Base-by-base conservation (phyloP, 2,113 vertebrate genomes). In the Hyperopisus bebe region DNA sequence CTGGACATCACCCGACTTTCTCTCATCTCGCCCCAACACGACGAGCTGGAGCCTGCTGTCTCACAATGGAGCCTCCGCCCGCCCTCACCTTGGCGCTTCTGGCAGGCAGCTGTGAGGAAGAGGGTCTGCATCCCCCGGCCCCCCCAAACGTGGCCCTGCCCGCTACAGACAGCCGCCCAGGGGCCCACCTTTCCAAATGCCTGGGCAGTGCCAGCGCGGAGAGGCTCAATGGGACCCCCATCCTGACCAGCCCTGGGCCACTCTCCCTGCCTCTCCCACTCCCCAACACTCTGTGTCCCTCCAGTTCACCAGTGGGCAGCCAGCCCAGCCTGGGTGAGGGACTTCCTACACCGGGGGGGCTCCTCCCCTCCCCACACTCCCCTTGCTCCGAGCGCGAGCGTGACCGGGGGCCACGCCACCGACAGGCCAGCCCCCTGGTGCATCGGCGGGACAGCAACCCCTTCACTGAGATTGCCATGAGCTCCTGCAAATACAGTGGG, bases 381-480 rank as follows among this genome's bases (percentile, higher is more conserved):
- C 96, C 97, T 0, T 96, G 97, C 27, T 94, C 96, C 89, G 95
- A 97, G 82, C 92, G 96, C 62, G 95, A 96, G 44, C 88, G 91
- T 27, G 94, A 95, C 44, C 90, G 96, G 90, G 95, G 94, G 0
- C 95, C 95, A 93, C 97, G 97, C 90, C 98, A 98, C 94, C 94
- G 98, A 90, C 98, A 99, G 93, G 96, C 98, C 89, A 99, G 98
- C 92, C 98, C 98, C 0, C 89, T 98, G 93, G 97, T 98, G 21
- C 97, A 98, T 93, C 97, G 98, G 24, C 94, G 98, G 93, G 98
- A 99, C 96, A 99, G 98, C 94, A 99, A 99, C 96, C 98, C 98
- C 21, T 99, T 99, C 96, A 99, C 98, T 0, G 98, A 99, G 94
- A 99, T 99, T 90, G 98, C 98, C 95, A 98, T 99, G 98, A 99